These are phyloP conservation scores for Megalops atlanticus DNA, from an alignment of 2,113 vertebrate genomes.

Conservation along the genomic window DNA sequence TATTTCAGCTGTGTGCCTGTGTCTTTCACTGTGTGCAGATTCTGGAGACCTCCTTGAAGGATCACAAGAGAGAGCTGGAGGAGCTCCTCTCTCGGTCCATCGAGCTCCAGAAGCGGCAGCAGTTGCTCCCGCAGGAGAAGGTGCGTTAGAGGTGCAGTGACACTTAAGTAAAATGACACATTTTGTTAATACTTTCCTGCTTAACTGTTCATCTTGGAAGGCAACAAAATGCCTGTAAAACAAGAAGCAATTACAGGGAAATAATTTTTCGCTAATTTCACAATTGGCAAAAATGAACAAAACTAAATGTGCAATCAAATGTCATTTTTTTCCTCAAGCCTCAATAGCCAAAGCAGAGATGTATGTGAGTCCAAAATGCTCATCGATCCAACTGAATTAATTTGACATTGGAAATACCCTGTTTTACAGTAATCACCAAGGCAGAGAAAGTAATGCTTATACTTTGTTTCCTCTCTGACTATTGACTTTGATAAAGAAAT, in stretches of 20 bases:
- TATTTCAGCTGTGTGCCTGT: not conserved
- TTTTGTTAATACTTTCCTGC: not conserved
- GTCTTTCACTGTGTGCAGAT: constrained; percentile 45
- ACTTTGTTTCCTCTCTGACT: not conserved
- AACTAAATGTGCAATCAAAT: not conserved
- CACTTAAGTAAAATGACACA: not conserved
- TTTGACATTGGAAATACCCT: not conserved
- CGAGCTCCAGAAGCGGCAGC: constrained; percentile 71
- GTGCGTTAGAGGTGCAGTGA: constrained; percentile 42
- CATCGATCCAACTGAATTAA: not conserved
- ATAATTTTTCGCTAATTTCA: not conserved
- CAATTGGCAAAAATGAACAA: not conserved
- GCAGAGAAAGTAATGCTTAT: not conserved
- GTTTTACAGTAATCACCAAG: not conserved
- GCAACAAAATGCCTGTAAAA: not conserved
- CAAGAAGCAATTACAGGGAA: not conserved
- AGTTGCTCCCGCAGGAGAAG: constrained; percentile 73
- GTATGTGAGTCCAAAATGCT: not conserved
- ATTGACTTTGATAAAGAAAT: not conserved
- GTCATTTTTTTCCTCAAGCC: not conserved
- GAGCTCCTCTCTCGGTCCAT: constrained; percentile 68
- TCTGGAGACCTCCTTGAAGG: constrained; percentile 68
- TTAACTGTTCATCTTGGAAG: not conserved
- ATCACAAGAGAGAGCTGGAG: constrained; percentile 71
- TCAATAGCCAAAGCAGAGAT: not conserved